Base-by-base conservation (phyloP, 2,888 invertebrate species). In the Anthophora plumipes region DNA sequence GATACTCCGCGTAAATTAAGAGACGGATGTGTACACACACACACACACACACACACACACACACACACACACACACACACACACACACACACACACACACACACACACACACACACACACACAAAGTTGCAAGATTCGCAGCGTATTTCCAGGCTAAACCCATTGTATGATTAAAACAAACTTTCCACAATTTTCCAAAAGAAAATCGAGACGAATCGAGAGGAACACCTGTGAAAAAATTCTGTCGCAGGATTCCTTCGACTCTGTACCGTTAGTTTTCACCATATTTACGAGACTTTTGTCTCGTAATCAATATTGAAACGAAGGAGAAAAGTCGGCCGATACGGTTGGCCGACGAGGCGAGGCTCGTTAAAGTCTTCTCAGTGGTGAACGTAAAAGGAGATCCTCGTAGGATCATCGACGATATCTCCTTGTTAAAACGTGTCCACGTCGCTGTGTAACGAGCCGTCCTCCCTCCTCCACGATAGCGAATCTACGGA, bases 361-460 rank as follows among this genome's bases (percentile, higher is more conserved):
- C 54, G 63, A 61, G 57, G 71, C 77, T 84, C 81, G 84, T 84
- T 84, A 84, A 76, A 71, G 68, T 55, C 12, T 25, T n/a, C 52
- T 25, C 41, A 39, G 57, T 54, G 46, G 31, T 22, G 22, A 14
- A 84, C 85, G 78, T 85, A 85, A 85, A 85, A 77, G 83, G 85
- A 81, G 81, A 84, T 85, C 75, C 74, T 60, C 48, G 60, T 25
- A 68, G 80, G 73, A 66, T 66, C 61, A 77, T 77, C 69, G 76
- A 37, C 68, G 68, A 78, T 77, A 81, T 77, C 70, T 74, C 64
- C 83, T 84, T 82, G 85, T 85, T 85, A 85, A 85, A 85, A 81
- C 80, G 83, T 85, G 80, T 83, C 83, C 85, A 77, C 70, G 78
- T 70, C 73, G 78, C 63, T 71, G 69, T 59, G 71, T 85, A 85